Conservation (phyloP, 1,140 invertebrate species). For the Apis dorsata region DNA sequence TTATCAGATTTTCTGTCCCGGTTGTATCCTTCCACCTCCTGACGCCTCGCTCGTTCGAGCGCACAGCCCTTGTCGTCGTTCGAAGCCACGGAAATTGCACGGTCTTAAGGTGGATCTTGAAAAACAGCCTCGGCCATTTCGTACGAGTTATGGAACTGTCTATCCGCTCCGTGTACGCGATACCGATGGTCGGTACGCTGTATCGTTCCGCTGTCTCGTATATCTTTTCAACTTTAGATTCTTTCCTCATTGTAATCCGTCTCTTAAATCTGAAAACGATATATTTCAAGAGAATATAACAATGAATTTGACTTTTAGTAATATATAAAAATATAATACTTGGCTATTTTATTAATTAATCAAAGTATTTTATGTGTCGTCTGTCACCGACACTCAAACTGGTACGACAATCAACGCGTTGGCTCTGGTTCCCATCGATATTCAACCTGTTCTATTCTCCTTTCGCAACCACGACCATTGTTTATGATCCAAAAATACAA, state of each 20-base stretch:
- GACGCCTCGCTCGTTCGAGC: conserved; percentile 6
- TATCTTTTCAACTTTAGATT: too few relatives aligned
- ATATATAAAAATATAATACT: too few relatives aligned
- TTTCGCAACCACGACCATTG: neutral
- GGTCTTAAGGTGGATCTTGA: neutral
- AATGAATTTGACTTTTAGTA: too few relatives aligned
- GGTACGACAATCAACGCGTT: too few relatives aligned
- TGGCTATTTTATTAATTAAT: too few relatives aligned
- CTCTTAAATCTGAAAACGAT: too few relatives aligned
- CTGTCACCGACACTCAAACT: too few relatives aligned
- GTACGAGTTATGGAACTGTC: too few relatives aligned
- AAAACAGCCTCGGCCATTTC: neutral
- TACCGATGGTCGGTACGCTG: neutral
- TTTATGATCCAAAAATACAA: neutral
- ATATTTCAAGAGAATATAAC: too few relatives aligned
- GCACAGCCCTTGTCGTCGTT: conserved; percentile 6
- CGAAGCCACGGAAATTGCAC: neutral
- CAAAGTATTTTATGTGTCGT: too few relatives aligned
- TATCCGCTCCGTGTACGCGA: too few relatives aligned
- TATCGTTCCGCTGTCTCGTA: neutral
- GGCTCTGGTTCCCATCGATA: neutral
- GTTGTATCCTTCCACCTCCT: conserved; percentile 53
- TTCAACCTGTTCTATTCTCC: neutral
- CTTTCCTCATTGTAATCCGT: too few relatives aligned
- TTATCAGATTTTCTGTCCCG: conserved; percentile 68